phyloP scores from a whole-genome alignment of 1,140 invertebrate species.

The Hirudo medicinalis region DNA sequence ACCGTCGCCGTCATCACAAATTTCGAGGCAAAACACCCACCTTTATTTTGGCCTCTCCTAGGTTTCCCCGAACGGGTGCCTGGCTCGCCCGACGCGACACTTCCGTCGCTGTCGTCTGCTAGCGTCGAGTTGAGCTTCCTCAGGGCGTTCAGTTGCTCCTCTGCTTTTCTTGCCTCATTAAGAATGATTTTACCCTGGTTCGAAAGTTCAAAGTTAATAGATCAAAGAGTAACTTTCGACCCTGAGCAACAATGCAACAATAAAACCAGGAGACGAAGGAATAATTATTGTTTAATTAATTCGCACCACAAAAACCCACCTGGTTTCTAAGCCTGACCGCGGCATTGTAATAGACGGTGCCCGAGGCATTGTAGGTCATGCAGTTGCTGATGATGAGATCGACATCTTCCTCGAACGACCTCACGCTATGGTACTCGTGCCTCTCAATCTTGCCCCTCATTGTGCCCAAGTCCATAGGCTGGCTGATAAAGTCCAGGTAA shows the following conservation, averaged over 20 bases:
- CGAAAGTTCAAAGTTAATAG: no score
- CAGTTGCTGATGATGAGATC: conserved; percentile 88
- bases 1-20: no score
- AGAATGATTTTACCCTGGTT: no score
- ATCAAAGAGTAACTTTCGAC: no score
- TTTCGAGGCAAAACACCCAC: no score
- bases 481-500: conserved; percentile 78
- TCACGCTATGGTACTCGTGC: conserved; percentile 61
- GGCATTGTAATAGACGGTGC: conserved; percentile 65
- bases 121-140: not conserved
- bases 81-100: no score
- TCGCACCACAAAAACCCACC: conserved; percentile 21
- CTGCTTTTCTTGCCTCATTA: not conserved
- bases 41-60: no score
- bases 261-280: no score
- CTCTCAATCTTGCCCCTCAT: conserved; percentile 67
- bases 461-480: conserved; percentile 90
- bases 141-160: not conserved
- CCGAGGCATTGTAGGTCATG: conserved; percentile 82
- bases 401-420: conserved; percentile 77
- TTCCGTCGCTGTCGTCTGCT: not conserved
- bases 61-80: no score
- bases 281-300: no score
- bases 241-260: no score
- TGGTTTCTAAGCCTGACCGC: conserved; percentile 75